A percentile compares a stretch with the other conserved stretches of the same genome.
phyloP scores from a whole-genome alignment of 2,797 vertebrate species.

The Enteromius viviparus region DNA sequence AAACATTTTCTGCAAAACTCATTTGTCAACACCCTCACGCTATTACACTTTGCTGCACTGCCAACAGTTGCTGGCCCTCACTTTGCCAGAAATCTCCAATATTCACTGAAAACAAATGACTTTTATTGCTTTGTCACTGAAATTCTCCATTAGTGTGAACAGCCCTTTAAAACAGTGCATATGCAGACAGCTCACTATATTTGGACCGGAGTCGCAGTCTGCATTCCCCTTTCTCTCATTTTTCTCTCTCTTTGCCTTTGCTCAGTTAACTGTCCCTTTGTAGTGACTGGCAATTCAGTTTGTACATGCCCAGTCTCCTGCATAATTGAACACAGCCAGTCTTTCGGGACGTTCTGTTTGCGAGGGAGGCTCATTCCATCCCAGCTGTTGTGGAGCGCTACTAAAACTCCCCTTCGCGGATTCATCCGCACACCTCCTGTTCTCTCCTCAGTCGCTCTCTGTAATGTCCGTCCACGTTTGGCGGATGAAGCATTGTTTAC shows the following conservation, averaged over 20 bases:
- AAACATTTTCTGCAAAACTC: background rate
- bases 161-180: background rate
- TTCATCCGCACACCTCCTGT: background rate
- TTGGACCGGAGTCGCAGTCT: background rate
- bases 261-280: constrained; percentile 31
- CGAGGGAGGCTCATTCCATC: constrained; percentile 4
- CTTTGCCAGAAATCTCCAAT: background rate
- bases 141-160: background rate
- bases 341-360: constrained; percentile 31
- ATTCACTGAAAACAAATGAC: background rate
- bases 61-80: background rate
- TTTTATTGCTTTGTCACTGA: background rate
- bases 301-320: constrained; percentile 47
- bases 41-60: background rate
- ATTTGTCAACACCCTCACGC: background rate
- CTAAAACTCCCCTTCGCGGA: constrained; percentile 6
- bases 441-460: constrained; percentile 3
- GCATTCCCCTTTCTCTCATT: background rate
- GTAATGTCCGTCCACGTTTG: constrained; percentile 10
- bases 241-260: constrained; percentile 10
- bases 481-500: constrained; percentile 36
- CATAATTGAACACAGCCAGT: constrained; percentile 48
- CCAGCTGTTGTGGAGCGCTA: constrained; percentile 14
- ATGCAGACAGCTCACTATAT: background rate
- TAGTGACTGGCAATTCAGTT: constrained; percentile 37